Percentiles rank a stretch among this genome's conserved stretches.
phyloP scores from a whole-genome alignment of 2,113 vertebrate species.

The Mormyrus iriodes region DNA sequence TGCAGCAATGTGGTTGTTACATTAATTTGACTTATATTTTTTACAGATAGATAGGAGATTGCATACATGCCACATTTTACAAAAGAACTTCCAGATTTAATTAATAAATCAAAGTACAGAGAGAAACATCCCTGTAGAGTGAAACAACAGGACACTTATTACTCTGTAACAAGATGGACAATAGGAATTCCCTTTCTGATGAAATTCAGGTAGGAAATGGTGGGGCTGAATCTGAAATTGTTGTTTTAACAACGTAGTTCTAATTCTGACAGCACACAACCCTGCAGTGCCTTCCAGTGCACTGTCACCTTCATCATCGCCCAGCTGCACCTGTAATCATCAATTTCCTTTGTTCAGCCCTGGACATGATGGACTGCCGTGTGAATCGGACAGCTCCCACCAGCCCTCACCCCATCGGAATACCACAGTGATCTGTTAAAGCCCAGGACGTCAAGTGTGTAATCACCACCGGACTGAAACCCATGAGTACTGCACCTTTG shows the following conservation, averaged over 20 bases:
- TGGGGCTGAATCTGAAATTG: background rate
- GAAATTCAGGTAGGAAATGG: background rate
- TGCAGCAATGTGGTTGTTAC: background rate
- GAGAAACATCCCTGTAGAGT: background rate
- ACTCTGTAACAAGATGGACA: background rate
- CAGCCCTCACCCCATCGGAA: background rate
- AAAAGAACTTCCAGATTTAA: background rate
- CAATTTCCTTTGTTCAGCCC: conserved; percentile 22
- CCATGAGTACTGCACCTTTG: background rate
- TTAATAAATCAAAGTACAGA: background rate
- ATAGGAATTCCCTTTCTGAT: background rate
- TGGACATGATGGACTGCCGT: background rate
- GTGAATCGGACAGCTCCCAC: background rate
- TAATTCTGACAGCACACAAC: background rate
- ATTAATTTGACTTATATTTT: background rate
- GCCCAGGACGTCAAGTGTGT: conserved; percentile 12
- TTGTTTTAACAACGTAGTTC: background rate
- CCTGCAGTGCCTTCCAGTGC: background rate
- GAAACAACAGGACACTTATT: background rate
- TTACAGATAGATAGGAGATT: background rate
- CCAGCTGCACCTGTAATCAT: conserved; percentile 24
- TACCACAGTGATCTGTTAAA: conserved; percentile 7
- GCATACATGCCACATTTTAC: background rate
- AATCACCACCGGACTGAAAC: conserved; percentile 31
- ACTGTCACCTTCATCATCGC: conserved; percentile 23